phyloP scores from a whole-genome alignment of 2,113 vertebrate genomes.

The Ictalurus furcatus region DNA sequence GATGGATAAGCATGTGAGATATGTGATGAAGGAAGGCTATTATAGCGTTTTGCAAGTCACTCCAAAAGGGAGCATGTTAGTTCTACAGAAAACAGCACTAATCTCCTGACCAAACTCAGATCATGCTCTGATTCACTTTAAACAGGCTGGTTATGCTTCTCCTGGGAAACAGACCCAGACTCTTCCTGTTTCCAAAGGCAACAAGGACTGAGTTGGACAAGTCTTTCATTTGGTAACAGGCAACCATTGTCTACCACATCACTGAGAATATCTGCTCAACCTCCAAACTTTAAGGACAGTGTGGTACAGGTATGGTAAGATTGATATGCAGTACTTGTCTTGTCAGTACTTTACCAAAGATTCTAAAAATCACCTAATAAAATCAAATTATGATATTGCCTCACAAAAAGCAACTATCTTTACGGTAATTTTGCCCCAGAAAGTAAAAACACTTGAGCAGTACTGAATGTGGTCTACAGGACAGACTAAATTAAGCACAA shows the following conservation, averaged over 20 bases:
- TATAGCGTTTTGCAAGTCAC: slow-evolving; percentile 27
- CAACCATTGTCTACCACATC: slow-evolving; percentile 46
- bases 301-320: background rate
- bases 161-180: slow-evolving; percentile 55
- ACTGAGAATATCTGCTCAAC: slow-evolving; percentile 9
- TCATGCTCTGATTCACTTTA: slow-evolving; percentile 63
- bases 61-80: slow-evolving; percentile 30
- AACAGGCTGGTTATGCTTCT: slow-evolving; percentile 54
- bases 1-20: slow-evolving; percentile 25
- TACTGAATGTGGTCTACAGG: background rate
- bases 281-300: background rate
- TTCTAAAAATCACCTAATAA: background rate
- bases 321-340: background rate
- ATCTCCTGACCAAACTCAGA: slow-evolving; percentile 69
- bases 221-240: slow-evolving; percentile 37
- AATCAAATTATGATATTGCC: background rate
- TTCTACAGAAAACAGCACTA: slow-evolving; percentile 61
- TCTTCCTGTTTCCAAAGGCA: slow-evolving; percentile 35
- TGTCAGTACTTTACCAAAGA: background rate
- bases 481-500: background rate
- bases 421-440: background rate
- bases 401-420: background rate
- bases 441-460: background rate
- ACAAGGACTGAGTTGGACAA: slow-evolving; percentile 50
- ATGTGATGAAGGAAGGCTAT: slow-evolving; percentile 15